Evolutionary conservation across 1,140 invertebrate species (phyloP).

Genomic region (Mactra quadrangularis): DNA sequence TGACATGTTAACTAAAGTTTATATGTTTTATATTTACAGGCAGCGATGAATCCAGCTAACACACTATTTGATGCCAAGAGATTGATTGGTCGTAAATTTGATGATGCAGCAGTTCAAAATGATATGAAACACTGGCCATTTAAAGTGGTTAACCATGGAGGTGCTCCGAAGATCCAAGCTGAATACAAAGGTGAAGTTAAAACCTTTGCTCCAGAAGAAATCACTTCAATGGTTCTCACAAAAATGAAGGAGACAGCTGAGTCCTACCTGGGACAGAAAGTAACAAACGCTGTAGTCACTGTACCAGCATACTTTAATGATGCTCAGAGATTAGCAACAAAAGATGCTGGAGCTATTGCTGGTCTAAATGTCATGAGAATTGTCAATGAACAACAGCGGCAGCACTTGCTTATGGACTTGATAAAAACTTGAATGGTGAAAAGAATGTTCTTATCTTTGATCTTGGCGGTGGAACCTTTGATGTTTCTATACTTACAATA

Average conservation of each 20-base stretch:
- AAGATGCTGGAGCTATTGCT: conserved; percentile 84
- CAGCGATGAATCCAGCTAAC: conserved; percentile 95
- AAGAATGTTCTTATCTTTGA: conserved; percentile 76
- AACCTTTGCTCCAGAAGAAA: conserved; percentile 95
- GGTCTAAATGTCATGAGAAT: conserved; percentile 85
- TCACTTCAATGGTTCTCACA: conserved; percentile 93
- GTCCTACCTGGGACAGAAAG: conserved; percentile 91
- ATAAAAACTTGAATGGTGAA: conserved; percentile 85
- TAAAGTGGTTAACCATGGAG: conserved; percentile 77
- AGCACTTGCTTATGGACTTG: conserved; percentile 84
- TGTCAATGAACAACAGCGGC: conserved; percentile 85
- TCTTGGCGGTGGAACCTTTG: conserved; percentile 79
- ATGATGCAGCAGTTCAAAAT: conserved; percentile 93
- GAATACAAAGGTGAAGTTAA: conserved; percentile 95
- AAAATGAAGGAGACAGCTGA: conserved; percentile 97
- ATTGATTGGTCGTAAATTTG: conserved; percentile 96
- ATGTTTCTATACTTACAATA: conserved; percentile 79
- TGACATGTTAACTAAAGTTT: too few species aligned
- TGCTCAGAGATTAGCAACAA: conserved; percentile 83
- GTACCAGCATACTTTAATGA: conserved; percentile 85
- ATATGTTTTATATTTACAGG: too few species aligned
- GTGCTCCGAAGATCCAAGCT: conserved; percentile 89
- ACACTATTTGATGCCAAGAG: conserved; percentile 94
- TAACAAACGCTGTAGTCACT: conserved; percentile 83
- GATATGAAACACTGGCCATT: conserved; percentile 98